Percentiles rank a stretch among this genome's conserved stretches.
These are phyloP conservation scores for Baryphthengus martii DNA, from an alignment of 2,113 vertebrate genomes.

Conservation along the genomic window DNA sequence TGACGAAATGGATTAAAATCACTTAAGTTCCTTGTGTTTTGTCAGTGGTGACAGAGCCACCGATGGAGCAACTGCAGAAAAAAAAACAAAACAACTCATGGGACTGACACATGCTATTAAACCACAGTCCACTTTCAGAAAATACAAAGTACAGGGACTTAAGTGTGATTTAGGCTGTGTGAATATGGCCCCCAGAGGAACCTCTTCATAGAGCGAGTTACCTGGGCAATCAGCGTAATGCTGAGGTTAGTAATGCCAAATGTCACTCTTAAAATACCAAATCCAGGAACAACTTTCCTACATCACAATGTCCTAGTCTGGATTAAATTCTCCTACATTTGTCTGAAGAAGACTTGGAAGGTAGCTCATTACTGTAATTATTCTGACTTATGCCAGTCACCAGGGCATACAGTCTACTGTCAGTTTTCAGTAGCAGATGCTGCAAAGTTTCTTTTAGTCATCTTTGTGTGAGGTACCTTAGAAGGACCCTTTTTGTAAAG, in stretches of 20 bases:
- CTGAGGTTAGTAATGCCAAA: background rate
- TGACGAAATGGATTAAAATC: background rate
- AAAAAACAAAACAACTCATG: background rate
- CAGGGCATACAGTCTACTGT: background rate
- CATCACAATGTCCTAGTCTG: background rate
- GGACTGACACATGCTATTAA: background rate
- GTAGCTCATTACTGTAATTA: background rate
- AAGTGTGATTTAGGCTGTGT: background rate
- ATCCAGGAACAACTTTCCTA: background rate
- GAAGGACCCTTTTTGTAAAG: background rate
- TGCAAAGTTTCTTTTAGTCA: background rate
- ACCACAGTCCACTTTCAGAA: background rate
- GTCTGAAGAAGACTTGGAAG: background rate
- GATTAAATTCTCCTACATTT: background rate
- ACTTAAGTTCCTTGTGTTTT: background rate
- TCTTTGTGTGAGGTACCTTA: background rate
- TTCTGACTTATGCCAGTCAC: background rate
- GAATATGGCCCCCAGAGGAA: background rate
- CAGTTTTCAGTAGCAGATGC: background rate
- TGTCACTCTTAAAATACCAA: background rate
- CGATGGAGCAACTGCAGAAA: background rate
- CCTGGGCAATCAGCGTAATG: background rate
- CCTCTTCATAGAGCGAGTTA: background rate
- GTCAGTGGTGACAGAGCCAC: background rate
- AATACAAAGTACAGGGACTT: background rate